Conservation (phyloP, 1,140 invertebrate species). For the Tetraneura akinire region DNA sequence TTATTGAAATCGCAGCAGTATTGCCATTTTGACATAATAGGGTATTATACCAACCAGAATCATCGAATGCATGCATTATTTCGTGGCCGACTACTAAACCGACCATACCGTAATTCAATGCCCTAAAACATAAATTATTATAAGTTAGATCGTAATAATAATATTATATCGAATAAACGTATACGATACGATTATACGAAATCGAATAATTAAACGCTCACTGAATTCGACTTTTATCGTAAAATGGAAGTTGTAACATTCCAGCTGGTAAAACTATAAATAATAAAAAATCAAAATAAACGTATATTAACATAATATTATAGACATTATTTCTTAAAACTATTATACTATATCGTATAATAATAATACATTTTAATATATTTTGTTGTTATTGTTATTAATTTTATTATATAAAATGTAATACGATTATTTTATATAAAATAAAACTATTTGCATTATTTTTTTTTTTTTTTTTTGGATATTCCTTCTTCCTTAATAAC, state of each 20-base stretch:
- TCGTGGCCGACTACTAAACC: conserved; percentile 78
- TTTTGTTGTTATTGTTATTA: too few relatives aligned
- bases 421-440: too few relatives aligned
- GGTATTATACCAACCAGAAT: conserved; percentile 65
- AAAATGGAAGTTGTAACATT: conserved; percentile 73
- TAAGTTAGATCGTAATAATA: too few relatives aligned
- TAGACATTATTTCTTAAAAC: too few relatives aligned
- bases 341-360: too few relatives aligned
- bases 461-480: too few relatives aligned
- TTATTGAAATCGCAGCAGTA: not conserved
- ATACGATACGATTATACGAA: not conserved
- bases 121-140: conserved; percentile 58
- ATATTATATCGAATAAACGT: not conserved
- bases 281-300: conserved; percentile 32
- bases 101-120: conserved; percentile 74
- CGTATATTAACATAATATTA: too few relatives aligned
- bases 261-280: conserved; percentile 73
- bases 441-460: too few relatives aligned
- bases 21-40: too few relatives aligned
- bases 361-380: too few relatives aligned
- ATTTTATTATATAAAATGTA: too few relatives aligned
- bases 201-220: conserved; percentile 58
- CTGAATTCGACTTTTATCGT: conserved; percentile 67
- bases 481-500: too few relatives aligned
- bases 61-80: conserved; percentile 76